Evolutionary conservation across 2,888 invertebrate genomes (phyloP).

Genomic region (Cephus sareptanus): DNA sequence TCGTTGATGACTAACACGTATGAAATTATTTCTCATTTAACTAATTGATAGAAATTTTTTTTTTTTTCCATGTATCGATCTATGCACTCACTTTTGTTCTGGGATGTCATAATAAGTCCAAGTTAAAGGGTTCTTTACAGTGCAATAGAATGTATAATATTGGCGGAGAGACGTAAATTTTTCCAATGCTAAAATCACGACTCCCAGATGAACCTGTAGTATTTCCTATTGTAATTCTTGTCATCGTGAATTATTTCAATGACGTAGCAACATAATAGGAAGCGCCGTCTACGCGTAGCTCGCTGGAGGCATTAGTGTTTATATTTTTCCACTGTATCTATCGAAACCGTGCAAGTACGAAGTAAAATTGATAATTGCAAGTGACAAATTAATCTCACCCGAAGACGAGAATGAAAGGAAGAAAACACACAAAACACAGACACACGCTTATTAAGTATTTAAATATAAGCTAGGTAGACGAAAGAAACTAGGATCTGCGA

Average conservation of each 20-base stretch:
- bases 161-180: background rate
- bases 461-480: conserved; percentile 13
- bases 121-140: background rate
- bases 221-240: background rate
- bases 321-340: conserved; percentile 35
- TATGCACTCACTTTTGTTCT: background rate
- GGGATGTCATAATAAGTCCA: background rate
- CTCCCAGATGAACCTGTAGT: background rate
- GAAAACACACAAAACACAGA: conserved; percentile 12
- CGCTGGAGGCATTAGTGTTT: conserved; percentile 12
- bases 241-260: background rate
- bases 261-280: background rate
- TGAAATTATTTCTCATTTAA: background rate
- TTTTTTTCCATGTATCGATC: background rate
- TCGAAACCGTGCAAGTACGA: conserved; percentile 7
- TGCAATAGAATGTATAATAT: background rate
- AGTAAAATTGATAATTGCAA: conserved; percentile 10
- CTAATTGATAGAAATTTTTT: background rate
- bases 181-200: background rate
- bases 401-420: background rate
- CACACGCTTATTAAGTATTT: conserved; percentile 29
- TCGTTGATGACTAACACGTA: background rate
- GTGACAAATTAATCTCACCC: conserved; percentile 14
- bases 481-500: background rate
- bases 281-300: background rate